Percentiles rank a stretch among this genome's conserved stretches.
phyloP scores from a whole-genome alignment of 2,888 invertebrate genomes.

The Ernsta delagoae region DNA sequence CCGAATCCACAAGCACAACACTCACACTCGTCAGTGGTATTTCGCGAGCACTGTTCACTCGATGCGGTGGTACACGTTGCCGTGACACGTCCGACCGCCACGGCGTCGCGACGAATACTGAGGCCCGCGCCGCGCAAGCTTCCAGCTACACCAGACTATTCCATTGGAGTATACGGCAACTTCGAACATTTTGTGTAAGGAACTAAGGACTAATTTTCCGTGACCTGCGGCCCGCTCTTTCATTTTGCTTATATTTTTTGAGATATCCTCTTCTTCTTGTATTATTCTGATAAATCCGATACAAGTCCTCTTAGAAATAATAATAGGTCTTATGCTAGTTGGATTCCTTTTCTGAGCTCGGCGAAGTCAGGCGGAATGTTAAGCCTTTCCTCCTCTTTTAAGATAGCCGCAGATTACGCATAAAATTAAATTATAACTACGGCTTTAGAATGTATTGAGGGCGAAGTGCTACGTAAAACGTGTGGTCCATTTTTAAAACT shows the following conservation, averaged over 20 bases:
- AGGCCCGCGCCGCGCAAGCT: conserved; percentile 69
- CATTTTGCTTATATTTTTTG: conserved; percentile 26
- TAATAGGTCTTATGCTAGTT: conserved; percentile 19
- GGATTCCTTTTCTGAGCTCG: conserved; percentile 11
- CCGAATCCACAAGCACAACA: conserved; percentile 47
- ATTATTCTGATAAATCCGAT: conserved; percentile 31
- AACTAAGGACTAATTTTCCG: conserved; percentile 49
- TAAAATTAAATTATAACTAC: neutral
- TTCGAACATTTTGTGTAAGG: conserved; percentile 46
- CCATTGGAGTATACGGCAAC: conserved; percentile 44
- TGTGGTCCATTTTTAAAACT: no score
- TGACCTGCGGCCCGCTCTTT: conserved; percentile 27
- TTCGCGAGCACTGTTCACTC: conserved; percentile 67
- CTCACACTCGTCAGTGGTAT: conserved; percentile 43
- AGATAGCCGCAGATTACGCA: neutral
- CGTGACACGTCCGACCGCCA: conserved; percentile 57
- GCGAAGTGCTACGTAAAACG: no score
- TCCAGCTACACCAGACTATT: conserved; percentile 65
- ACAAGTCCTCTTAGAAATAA: conserved; percentile 26
- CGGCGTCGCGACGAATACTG: conserved; percentile 67
- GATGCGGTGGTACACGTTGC: conserved; percentile 41
- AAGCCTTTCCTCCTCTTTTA: neutral
- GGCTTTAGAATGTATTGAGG: no score
- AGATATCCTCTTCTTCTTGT: conserved; percentile 21
- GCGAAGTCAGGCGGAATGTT: conserved; percentile 1